Percentiles rank a stretch among this genome's conserved stretches.
These are phyloP conservation scores for Rosalia funebris DNA, from an alignment of 2,888 invertebrate species.

Conservation along the genomic window DNA sequence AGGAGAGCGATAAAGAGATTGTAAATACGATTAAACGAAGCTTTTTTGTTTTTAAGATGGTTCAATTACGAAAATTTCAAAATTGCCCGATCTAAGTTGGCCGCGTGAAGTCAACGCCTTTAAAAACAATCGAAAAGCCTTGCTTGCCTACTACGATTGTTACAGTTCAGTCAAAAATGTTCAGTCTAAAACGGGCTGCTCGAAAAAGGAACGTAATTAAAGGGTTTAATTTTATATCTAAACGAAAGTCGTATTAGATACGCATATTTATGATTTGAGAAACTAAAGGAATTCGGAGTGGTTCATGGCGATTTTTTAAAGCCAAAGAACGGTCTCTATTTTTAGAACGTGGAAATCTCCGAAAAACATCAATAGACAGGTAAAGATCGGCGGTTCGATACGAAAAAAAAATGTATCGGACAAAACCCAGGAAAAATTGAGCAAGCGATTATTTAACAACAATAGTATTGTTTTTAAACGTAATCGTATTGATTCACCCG, in stretches of 20 bases:
- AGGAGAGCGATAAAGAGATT: slow-evolving; percentile 32
- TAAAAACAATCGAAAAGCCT: too few relatives aligned
- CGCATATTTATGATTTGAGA: slow-evolving; percentile 16
- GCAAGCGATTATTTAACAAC: slow-evolving; percentile 18
- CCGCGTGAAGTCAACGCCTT: too few relatives aligned
- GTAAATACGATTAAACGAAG: slow-evolving; percentile 17
- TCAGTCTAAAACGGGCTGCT: too few relatives aligned
- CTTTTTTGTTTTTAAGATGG: slow-evolving; percentile 17
- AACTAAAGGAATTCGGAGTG: slow-evolving; percentile 20
- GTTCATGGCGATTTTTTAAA: slow-evolving; percentile 8
- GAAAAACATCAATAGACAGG: slow-evolving; percentile 9
- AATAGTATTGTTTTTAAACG: slow-evolving; percentile 6
- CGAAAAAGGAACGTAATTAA: too few relatives aligned
- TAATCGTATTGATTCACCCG: slow-evolving; percentile 4
- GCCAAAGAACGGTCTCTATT: slow-evolving; percentile 10
- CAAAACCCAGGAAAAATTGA: neutral
- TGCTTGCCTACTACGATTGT: too few relatives aligned
- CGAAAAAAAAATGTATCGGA: neutral
- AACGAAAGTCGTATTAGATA: slow-evolving; percentile 18
- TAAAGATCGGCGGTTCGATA: neutral
- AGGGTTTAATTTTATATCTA: too few relatives aligned
- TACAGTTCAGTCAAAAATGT: too few relatives aligned
- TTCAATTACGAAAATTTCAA: too few relatives aligned
- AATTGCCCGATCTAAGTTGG: too few relatives aligned
- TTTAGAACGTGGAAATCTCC: slow-evolving; percentile 10